phyloP scores from a whole-genome alignment of 2,888 invertebrate species.

The Arctia plantaginis region DNA sequence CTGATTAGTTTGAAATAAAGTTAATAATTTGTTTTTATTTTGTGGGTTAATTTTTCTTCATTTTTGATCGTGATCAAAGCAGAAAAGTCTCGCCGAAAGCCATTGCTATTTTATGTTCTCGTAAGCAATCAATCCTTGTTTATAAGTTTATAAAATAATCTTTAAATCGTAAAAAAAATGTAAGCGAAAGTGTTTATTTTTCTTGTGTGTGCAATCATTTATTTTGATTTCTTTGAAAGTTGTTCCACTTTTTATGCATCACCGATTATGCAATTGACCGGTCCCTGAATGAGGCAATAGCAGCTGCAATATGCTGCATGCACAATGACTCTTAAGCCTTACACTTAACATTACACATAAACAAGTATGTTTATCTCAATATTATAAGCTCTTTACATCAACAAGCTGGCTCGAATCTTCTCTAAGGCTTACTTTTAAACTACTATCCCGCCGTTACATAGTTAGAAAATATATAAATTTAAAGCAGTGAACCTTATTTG shows the following conservation, averaged over 20 bases:
- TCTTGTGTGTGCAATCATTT: conserved; percentile 29
- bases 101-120: background rate
- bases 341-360: background rate
- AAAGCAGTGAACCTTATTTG: no score
- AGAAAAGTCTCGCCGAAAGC: background rate
- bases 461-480: no score
- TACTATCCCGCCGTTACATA: no score
- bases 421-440: no score
- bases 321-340: background rate
- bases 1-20: no score
- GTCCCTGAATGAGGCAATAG: conserved; percentile 20
- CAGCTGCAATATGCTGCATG: conserved; percentile 5
- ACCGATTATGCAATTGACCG: conserved; percentile 35
- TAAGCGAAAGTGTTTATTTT: conserved; percentile 10
- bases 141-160: background rate
- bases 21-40: no score
- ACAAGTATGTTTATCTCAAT: background rate
- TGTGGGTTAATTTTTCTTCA: no score
- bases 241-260: conserved; percentile 45
- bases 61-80: background rate
- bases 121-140: background rate
- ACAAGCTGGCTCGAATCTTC: no score
- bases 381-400: background rate
- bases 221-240: conserved; percentile 49
- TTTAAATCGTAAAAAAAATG: background rate